These are phyloP conservation scores for Anthopleura xanthogrammica DNA, from an alignment of 92 coral and sea anemone species.

Conservation along the genomic window DNA sequence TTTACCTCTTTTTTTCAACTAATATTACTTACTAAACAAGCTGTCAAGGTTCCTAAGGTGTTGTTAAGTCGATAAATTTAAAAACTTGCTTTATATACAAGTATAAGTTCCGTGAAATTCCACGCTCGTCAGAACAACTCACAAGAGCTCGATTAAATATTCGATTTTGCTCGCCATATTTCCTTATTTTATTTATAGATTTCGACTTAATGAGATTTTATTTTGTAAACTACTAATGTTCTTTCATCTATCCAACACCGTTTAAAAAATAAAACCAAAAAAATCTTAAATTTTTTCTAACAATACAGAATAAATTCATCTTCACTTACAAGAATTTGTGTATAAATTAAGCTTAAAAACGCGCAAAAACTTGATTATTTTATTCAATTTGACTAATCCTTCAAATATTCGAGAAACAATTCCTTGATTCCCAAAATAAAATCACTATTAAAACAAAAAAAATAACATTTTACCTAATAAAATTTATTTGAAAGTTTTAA, in stretches of 20 bases:
- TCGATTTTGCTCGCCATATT: not conserved
- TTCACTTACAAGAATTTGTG: too few relatives aligned
- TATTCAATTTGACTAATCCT: not conserved
- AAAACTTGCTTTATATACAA: not conserved
- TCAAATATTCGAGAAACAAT: not conserved
- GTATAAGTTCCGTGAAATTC: not conserved
- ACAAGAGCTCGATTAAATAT: not conserved
- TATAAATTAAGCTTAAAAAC: too few relatives aligned
- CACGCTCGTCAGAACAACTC: not conserved
- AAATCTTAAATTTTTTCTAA: not conserved
- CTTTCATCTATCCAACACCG: not conserved
- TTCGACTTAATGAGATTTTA: not conserved
- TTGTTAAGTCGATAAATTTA: not conserved
- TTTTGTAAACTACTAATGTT: not conserved
- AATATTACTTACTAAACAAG: not conserved
- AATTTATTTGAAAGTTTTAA: not conserved
- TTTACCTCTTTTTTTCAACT: not conserved
- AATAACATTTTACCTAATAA: not conserved
- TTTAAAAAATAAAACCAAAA: too few relatives aligned
- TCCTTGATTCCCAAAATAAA: not conserved
- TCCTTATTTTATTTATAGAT: conserved; percentile 3
- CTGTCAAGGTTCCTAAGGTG: not conserved
- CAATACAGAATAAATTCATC: not conserved
- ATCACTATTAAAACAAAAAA: too few relatives aligned
- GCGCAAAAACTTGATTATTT: not conserved